Evolutionary conservation across 2,888 invertebrate species (phyloP).

Genomic region (Esperia sulphurella): DNA sequence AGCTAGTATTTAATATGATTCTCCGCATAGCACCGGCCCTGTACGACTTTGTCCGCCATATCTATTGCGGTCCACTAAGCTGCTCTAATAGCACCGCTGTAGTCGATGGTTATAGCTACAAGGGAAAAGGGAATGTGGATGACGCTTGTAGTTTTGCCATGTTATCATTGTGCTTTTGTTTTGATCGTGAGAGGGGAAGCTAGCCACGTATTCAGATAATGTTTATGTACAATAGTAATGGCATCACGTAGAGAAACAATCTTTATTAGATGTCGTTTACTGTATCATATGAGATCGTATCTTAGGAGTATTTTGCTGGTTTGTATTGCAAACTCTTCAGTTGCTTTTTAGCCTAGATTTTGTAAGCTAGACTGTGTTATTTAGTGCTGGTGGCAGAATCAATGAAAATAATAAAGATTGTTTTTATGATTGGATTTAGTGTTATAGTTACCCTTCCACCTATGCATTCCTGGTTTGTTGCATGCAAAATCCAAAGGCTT

Average conservation of each 20-base stretch:
- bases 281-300: not conserved
- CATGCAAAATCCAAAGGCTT: too few species aligned
- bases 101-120: constrained; percentile 6
- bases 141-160: constrained; percentile 2
- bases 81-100: constrained; percentile 9
- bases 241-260: not conserved
- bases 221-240: constrained; percentile 1
- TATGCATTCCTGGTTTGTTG: too few species aligned
- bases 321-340: too few species aligned
- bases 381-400: too few species aligned
- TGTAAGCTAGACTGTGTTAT: too few species aligned
- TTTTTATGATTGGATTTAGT: too few species aligned
- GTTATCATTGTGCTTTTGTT: constrained; percentile 3
- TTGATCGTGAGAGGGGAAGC: not conserved
- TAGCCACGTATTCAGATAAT: not conserved
- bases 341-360: too few species aligned
- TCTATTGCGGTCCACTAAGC: constrained; percentile 15
- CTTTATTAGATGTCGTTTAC: not conserved
- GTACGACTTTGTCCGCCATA: constrained; percentile 1
- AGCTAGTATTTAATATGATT: too few species aligned
- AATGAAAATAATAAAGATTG: too few species aligned
- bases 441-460: too few species aligned
- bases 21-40: not conserved
- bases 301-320: not conserved
- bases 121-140: not conserved